These are phyloP conservation scores for Oreocharis arfaki DNA, from an alignment of 2,113 vertebrate genomes.

Conservation along the genomic window DNA sequence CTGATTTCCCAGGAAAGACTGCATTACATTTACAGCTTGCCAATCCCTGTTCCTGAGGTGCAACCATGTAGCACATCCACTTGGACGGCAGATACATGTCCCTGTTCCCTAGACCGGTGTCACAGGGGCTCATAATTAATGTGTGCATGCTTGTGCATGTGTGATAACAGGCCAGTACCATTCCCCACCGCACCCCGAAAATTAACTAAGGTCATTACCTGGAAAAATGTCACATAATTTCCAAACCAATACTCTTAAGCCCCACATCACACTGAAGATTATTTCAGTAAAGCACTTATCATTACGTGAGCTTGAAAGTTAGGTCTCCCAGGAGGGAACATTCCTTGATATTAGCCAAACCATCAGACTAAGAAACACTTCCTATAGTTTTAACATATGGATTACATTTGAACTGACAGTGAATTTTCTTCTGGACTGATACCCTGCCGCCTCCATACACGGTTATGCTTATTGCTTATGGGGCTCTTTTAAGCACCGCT, in stretches of 20 bases:
- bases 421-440: conserved; percentile 44
- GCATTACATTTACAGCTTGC: background rate
- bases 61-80: background rate
- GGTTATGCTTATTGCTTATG: conserved; percentile 34
- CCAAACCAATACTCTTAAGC: background rate
- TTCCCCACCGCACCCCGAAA: accelerated
- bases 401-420: conserved; percentile 55
- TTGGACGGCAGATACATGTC: background rate
- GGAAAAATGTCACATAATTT: background rate
- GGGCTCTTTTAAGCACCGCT: conserved; percentile 10
- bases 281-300: background rate
- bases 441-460: conserved; percentile 13
- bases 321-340: background rate
- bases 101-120: background rate
- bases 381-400: conserved; percentile 60
- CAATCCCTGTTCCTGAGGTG: background rate
- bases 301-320: conserved; percentile 21
- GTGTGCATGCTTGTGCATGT: accelerated
- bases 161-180: background rate
- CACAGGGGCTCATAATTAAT: background rate
- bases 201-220: background rate
- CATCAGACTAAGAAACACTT: conserved; percentile 47
- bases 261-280: background rate
- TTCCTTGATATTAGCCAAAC: conserved; percentile 48
- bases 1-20: background rate